Evolutionary conservation across 2,113 vertebrate species (phyloP).

Genomic region (Caretta caretta): DNA sequence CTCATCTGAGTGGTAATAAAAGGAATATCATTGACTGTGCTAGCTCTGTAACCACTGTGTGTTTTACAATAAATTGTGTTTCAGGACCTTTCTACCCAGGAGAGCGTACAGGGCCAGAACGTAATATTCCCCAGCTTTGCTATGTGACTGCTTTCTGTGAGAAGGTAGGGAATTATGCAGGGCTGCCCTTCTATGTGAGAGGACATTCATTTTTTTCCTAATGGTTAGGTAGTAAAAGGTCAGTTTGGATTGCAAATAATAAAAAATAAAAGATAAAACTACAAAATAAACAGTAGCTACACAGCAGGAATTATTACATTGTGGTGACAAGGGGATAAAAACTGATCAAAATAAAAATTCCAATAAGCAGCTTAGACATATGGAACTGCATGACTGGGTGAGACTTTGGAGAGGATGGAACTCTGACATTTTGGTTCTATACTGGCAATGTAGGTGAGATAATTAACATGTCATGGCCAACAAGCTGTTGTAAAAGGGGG

Average conservation of each 20-base stretch:
- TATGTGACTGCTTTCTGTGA: constrained; percentile 41
- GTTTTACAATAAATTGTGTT: constrained; percentile 84
- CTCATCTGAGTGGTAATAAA: constrained; percentile 85
- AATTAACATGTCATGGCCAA: too few species aligned
- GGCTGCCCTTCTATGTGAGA: constrained; percentile 35
- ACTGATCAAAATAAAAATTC: not conserved
- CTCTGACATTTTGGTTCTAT: not conserved
- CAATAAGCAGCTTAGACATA: not conserved
- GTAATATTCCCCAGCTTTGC: constrained; percentile 66
- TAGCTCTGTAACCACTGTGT: constrained; percentile 79
- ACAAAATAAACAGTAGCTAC: constrained; percentile 7
- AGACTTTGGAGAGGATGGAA: not conserved
- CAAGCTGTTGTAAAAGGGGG: not conserved
- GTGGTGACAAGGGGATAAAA: not conserved
- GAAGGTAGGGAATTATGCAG: constrained; percentile 33
- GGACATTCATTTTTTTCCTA: constrained; percentile 64
- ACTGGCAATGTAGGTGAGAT: not conserved
- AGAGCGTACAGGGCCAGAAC: constrained; percentile 69
- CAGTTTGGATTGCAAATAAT: not conserved
- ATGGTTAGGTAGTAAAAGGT: constrained; percentile 49
- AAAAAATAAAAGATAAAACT: not conserved
- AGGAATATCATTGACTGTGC: constrained; percentile 81
- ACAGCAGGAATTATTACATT: not conserved
- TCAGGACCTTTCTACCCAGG: constrained; percentile 77
- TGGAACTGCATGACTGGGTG: fast-evolving